Evolutionary conservation across 2,888 invertebrate species (phyloP).

Genomic region (Cephus nigrinus): DNA sequence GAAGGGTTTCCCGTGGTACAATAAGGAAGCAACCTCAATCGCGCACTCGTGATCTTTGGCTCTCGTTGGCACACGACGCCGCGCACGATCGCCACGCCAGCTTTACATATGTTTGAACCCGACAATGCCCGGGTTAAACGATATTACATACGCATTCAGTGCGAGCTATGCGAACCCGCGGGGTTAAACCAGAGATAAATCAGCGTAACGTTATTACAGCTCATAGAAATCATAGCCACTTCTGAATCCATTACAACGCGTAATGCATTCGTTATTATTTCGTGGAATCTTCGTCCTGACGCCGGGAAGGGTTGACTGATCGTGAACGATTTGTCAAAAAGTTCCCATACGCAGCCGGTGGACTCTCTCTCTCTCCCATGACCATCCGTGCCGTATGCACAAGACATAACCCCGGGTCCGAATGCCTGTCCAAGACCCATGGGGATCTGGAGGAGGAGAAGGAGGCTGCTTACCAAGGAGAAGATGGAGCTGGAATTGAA

Average conservation of each 20-base stretch:
- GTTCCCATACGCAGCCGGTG: constrained; percentile 29
- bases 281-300: constrained; percentile 25
- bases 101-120: constrained; percentile 59
- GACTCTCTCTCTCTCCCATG: background rate
- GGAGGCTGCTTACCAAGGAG: background rate
- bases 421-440: background rate
- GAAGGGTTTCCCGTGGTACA: constrained; percentile 26
- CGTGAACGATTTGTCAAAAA: constrained; percentile 37
- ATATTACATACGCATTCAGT: constrained; percentile 50
- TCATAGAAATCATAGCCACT: constrained; percentile 54
- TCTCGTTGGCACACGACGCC: constrained; percentile 24
- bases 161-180: constrained; percentile 29
- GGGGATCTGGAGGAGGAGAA: background rate
- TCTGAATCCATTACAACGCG: constrained; percentile 49
- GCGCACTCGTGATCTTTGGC: constrained; percentile 7
- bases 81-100: constrained; percentile 51
- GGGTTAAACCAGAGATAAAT: constrained; percentile 57
- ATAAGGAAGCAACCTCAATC: constrained; percentile 46
- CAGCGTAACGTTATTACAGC: constrained; percentile 55
- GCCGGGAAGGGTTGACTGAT: constrained; percentile 38
- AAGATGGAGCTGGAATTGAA: background rate
- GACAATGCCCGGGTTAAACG: constrained; percentile 58
- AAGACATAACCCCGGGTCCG: background rate
- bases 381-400: background rate
- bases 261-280: constrained; percentile 26